phyloP scores from a whole-genome alignment of 2,888 invertebrate genomes.

The Cylindroiulus punctatus region DNA sequence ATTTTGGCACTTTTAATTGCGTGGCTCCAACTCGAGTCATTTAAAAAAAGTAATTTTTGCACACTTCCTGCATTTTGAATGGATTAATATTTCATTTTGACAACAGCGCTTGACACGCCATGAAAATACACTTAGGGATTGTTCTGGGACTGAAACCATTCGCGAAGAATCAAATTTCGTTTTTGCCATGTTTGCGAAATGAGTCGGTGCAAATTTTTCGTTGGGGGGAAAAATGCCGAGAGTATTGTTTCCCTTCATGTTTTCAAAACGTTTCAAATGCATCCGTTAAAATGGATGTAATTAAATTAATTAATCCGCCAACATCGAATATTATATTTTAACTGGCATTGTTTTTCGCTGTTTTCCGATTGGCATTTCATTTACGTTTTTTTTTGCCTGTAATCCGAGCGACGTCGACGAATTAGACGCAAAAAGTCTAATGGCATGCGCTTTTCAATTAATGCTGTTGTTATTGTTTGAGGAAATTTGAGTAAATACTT shows the following conservation, averaged over 20 bases:
- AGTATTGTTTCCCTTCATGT: conserved; percentile 15
- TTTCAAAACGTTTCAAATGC: conserved; percentile 37
- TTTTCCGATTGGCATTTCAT: background rate
- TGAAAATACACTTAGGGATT: conserved; percentile 38
- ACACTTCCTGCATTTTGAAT: conserved; percentile 1
- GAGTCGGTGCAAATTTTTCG: background rate
- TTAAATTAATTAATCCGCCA: conserved; percentile 42
- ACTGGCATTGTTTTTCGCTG: background rate
- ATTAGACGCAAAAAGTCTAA: background rate
- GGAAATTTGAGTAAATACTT: conserved; percentile 34
- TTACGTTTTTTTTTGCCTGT: background rate
- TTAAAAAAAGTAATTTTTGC: background rate
- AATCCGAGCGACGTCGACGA: conserved; percentile 22
- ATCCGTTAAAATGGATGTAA: conserved; percentile 34
- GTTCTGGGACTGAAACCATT: conserved; percentile 11
- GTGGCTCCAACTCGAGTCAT: no score
- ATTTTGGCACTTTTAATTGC: background rate
- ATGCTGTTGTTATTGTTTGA: conserved; percentile 42
- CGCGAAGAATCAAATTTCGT: conserved; percentile 12
- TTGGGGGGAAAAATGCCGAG: conserved; percentile 12
- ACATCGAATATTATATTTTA: conserved; percentile 37
- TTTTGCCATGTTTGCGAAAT: background rate
- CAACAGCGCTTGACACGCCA: conserved; percentile 19
- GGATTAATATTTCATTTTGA: conserved; percentile 38
- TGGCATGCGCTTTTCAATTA: conserved; percentile 10